Evolutionary conservation across 2,797 vertebrate genomes (phyloP), one percentile per base, ranked within the genome.

Genomic region (Harpagifer antarcticus): DNA sequence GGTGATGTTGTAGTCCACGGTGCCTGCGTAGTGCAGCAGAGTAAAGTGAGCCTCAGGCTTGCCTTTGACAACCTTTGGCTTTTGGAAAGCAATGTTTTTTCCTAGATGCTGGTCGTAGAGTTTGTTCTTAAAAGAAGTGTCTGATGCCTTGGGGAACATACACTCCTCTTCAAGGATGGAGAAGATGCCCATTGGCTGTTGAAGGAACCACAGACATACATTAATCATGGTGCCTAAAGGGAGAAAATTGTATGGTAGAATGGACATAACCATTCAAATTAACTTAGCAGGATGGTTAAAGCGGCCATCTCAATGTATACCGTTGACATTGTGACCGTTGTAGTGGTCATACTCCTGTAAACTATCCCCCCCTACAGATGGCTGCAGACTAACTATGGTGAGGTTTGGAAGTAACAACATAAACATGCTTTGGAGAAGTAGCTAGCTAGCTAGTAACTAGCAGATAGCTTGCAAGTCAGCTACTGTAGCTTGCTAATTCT

Each of bases 121-220:
- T 87, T 97, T 96, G 88, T 96, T 96, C 90, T 96, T 96, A 69
- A 96, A 96, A 68, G 96, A 96, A 3, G 84, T 86, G 85, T 96
- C 94, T 17, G 94, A 91, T 3, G 95, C 87, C 87, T 96, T 96
- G 74, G 95, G 94, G 91, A 96, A 97, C 96, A 97, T 97, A 80
- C 96, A 97, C 92, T 97, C 96, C 92, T 98, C 96, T 91, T 97
- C 96, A 89, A 97, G 95, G 84, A 93, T 93, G 86, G 92, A 92
- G 81, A 92, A 90, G 84, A 91, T 92, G 48, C 89, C 91, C 90
- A 93, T 57, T n/a, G 94, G 94, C 95, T 95, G 74, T 72, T 66
- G 76, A 72, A 68, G 14, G n/a, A 2, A 59, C 48, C 57, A 66
- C 10, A 47, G 14, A 8, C 7, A 42, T n/a, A 45, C 9, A 9